phyloP scores from a whole-genome alignment of 2,888 invertebrate species.

The Cancer borealis region DNA sequence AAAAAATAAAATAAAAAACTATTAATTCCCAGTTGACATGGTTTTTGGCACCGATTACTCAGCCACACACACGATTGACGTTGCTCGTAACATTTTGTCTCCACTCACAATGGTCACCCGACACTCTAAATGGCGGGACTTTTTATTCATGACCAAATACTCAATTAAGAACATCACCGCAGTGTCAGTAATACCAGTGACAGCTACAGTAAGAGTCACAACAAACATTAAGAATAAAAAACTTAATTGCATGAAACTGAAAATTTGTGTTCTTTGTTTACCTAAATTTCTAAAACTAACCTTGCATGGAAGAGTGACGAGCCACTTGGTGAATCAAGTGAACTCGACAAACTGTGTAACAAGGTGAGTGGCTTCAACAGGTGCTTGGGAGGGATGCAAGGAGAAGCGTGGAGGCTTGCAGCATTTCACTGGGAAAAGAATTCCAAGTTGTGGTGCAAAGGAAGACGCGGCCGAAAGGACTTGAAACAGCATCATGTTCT shows the following conservation, averaged over 20 bases:
- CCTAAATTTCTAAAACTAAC: not conserved
- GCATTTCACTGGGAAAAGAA: not conserved
- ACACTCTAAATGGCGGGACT: not conserved
- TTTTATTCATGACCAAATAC: constrained; percentile 28
- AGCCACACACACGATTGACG: not conserved
- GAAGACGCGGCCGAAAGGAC: not conserved
- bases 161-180: not conserved
- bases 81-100: not conserved
- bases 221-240: not conserved
- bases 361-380: constrained; percentile 38
- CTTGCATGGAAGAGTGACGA: not conserved
- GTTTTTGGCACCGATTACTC: not conserved
- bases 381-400: not conserved
- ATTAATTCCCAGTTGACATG: not conserved
- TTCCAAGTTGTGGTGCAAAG: not conserved
- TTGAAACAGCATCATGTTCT: not conserved
- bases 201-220: not conserved
- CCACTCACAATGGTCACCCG: not conserved
- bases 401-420: not conserved
- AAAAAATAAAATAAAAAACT: not conserved
- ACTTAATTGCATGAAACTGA: not conserved
- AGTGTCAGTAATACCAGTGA: not conserved
- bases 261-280: not conserved
- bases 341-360: not conserved
- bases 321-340: not conserved